Base-by-base conservation (phyloP, 2,113 vertebrate species). In the Motacilla alba region DNA sequence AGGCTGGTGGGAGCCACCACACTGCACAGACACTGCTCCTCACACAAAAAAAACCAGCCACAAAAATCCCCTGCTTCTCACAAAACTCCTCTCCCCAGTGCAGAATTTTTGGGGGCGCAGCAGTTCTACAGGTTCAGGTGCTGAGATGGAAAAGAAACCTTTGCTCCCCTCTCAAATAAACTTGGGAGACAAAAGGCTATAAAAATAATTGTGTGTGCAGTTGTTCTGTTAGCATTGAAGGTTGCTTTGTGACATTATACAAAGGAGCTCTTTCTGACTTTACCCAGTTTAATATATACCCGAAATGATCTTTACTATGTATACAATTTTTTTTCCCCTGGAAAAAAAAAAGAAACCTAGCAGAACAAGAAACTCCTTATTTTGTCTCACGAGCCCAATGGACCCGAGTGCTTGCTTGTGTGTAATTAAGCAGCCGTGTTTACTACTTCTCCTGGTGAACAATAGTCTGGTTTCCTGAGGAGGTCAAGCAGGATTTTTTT, bases 1-100 rank as follows among this genome's bases (percentile, higher is more conserved):
- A 98, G 98, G 98, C 98, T 97, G 97, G 98, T 98, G 98, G 98
- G 98, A 98, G 98, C 98, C 98, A 69, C 89, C 77, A 60, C 63
- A 64, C 97, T 96, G 94, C 96, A 68, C 95, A 97, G 86, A 72
- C 95, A 30, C 27, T n/a, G 85, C 82, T 94, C 92, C 31, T 98
- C 98, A 98, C 98, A 98, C 98, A 33, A 62, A 69, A 46, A 87
- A 43, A 9, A 15, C 3, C 49, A 55, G 33, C 47, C 4, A 2
- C 26, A 70, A 31, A 93, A 82, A n/a, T 37, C 79, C 44, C 4
- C 5, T 58, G 83, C 92, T 89, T 79, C 73, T 80, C 39, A 39
- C 52, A 64, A 89, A 94, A 90, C 37, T 67, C 46, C 18, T 59
- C 73, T 87, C 74, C 69, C 88, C 52, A 53, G 56, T 56, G 2